These are phyloP conservation scores for Pocillopora damicornis DNA, from an alignment of 64 coral and sea anemone genomes.

Conservation along the genomic window DNA sequence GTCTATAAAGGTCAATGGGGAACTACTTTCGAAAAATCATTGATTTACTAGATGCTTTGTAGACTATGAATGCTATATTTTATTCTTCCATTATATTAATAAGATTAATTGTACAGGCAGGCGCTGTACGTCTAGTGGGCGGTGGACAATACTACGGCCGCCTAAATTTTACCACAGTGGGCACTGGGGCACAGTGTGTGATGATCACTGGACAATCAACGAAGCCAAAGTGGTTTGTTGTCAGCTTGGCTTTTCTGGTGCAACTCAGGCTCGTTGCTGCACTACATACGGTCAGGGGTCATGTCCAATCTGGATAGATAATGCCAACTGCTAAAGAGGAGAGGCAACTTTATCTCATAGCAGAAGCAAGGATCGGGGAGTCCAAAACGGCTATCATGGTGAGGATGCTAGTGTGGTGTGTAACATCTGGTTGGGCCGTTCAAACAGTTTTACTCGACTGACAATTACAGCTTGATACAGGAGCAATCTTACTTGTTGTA, in stretches of 20 bases:
- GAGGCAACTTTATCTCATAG: not conserved
- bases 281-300: not conserved
- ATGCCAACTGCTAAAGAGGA: not conserved
- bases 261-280: too few species aligned
- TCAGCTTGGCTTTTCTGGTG: not conserved
- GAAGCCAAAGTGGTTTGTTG: not conserved
- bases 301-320: not conserved
- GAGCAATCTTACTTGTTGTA: too few species aligned
- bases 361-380: not conserved
- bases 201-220: not conserved
- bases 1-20: too few species aligned
- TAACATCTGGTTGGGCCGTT: too few species aligned
- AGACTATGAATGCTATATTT: too few species aligned
- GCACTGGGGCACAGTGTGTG: constrained; percentile 12
- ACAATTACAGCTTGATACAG: too few species aligned
- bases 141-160: not conserved
- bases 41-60: too few species aligned
- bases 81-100: too few species aligned
- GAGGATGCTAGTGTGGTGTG: constrained; percentile 2
- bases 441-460: too few species aligned
- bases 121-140: not conserved
- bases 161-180: not conserved
- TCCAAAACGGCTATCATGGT: not conserved
- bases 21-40: too few species aligned
- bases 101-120: too few species aligned